Evolutionary conservation across 1,140 invertebrate species (phyloP).

Genomic region (Hycleus phaleratus): DNA sequence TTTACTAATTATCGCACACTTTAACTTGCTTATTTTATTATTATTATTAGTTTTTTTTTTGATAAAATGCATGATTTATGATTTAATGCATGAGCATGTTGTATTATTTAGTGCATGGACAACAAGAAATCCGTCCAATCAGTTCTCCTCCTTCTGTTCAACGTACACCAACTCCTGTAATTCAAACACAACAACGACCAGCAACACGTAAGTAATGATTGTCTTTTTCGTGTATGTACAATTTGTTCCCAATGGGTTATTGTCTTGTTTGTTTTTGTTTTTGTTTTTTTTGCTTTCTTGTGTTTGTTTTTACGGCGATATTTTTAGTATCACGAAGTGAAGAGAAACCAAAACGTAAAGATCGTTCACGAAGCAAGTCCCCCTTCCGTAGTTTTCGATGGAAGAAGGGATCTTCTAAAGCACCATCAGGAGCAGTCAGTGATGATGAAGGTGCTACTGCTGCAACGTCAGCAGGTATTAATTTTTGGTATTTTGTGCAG

Average conservation of each 20-base stretch:
- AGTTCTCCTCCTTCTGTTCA: constrained; percentile 20
- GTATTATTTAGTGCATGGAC: constrained; percentile 32
- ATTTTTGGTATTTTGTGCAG: constrained; percentile 10
- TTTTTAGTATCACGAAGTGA: constrained; percentile 37
- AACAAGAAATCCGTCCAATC: constrained; percentile 15
- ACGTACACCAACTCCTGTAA: constrained; percentile 4
- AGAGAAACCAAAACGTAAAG: constrained; percentile 46
- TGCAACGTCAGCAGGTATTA: constrained; percentile 26
- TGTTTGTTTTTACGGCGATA: constrained; percentile 20
- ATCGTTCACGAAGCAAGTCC: constrained; percentile 78
- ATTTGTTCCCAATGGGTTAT: constrained; percentile 13
- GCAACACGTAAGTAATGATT: constrained; percentile 29
- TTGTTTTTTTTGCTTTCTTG: constrained; percentile 24
- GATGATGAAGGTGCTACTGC: constrained; percentile 58
- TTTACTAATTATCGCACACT: not conserved
- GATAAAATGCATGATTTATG: constrained; percentile 5
- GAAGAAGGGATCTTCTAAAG: constrained; percentile 59
- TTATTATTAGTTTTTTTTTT: not conserved
- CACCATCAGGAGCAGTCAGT: constrained; percentile 56
- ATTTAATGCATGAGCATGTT: constrained; percentile 43
- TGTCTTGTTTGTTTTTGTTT: constrained; percentile 17
- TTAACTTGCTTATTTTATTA: not conserved
- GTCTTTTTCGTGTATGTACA: constrained; percentile 2
- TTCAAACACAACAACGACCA: constrained; percentile 20
- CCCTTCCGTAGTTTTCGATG: constrained; percentile 86